These are phyloP conservation scores for Mycalesis mineus DNA, from an alignment of 2,888 invertebrate species.

Conservation along the genomic window DNA sequence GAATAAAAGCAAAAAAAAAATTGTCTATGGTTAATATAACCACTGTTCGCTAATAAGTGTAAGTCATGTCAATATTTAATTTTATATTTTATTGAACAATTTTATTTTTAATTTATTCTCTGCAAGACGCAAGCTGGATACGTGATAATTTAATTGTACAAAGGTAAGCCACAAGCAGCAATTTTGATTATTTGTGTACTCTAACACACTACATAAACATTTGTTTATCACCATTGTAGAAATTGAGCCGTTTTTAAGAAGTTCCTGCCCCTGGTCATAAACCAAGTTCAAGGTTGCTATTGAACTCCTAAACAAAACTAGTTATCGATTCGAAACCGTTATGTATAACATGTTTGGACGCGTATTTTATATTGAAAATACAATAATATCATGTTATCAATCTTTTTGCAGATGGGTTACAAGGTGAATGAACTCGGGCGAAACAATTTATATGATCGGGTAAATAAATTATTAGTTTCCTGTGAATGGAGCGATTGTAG, in stretches of 20 bases:
- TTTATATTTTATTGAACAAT: too few species aligned
- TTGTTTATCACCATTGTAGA: too few species aligned
- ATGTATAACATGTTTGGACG: constrained; percentile 17
- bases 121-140: constrained; percentile 4
- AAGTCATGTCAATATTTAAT: too few species aligned
- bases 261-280: constrained; percentile 33
- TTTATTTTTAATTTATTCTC: background rate
- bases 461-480: constrained; percentile 66
- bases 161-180: background rate
- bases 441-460: constrained; percentile 64
- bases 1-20: too few species aligned
- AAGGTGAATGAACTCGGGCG: constrained; percentile 47
- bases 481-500: constrained; percentile 79
- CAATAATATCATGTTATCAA: too few species aligned
- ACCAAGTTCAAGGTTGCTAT: constrained; percentile 50
- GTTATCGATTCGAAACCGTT: constrained; percentile 32
- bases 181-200: background rate
- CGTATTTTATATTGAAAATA: background rate
- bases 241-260: too few species aligned
- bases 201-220: too few species aligned
- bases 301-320: constrained; percentile 27
- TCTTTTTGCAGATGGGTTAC: constrained; percentile 64
- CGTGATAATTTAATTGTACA: background rate
- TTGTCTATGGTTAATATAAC: too few species aligned
- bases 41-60: too few species aligned